phyloP scores from a whole-genome alignment of 2,113 vertebrate genomes.

The Potamarius usumacintae region DNA sequence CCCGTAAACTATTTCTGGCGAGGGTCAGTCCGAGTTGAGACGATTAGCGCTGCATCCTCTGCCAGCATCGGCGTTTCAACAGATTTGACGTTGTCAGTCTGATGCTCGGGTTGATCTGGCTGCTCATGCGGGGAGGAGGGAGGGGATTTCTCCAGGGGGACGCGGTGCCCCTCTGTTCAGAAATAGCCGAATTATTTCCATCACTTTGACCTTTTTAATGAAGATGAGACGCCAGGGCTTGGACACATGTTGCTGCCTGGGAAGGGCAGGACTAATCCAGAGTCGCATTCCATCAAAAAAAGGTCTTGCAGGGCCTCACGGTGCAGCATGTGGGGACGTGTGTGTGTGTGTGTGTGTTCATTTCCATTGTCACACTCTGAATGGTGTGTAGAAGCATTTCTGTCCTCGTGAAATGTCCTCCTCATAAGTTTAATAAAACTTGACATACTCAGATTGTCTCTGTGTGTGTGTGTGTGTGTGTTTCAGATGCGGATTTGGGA shows the following conservation, averaged over 20 bases:
- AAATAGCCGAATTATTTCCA: constrained; percentile 56
- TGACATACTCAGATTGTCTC: neutral
- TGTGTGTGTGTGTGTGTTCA: too few relatives aligned
- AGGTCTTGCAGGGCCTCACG: constrained; percentile 7
- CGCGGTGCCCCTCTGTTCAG: constrained; percentile 45
- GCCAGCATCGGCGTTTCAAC: constrained; percentile 29
- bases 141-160: constrained; percentile 32
- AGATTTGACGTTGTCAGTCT: neutral
- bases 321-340: neutral
- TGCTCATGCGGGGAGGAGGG: constrained; percentile 22
- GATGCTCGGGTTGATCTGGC: constrained; percentile 25
- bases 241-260: constrained; percentile 28
- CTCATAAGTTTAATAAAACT: neutral
- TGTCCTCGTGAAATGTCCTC: neutral
- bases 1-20: constrained; percentile 35
- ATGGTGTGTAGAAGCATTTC: neutral
- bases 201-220: constrained; percentile 56
- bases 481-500: constrained; percentile 47
- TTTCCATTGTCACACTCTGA: neutral
- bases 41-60: constrained; percentile 29
- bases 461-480: neutral
- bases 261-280: constrained; percentile 28
- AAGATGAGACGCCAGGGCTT: constrained; percentile 43
- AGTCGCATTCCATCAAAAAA: constrained; percentile 24
- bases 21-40: constrained; percentile 9